These are phyloP conservation scores for Schizopygopsis pylzovi DNA, from an alignment of 2,797 vertebrate genomes.

Conservation along the genomic window DNA sequence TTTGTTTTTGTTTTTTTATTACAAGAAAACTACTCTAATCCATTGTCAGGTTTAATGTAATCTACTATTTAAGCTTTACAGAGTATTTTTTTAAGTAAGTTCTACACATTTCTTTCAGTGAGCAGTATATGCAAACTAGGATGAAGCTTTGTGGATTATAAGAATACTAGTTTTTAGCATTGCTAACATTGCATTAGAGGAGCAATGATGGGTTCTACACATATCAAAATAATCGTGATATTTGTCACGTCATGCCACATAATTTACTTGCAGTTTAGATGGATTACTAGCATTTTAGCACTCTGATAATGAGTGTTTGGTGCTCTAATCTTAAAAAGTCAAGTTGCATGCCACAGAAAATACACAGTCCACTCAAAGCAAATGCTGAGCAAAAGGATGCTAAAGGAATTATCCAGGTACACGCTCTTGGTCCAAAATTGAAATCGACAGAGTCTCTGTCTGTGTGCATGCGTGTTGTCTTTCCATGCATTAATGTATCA, in stretches of 20 bases:
- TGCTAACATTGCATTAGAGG: not conserved
- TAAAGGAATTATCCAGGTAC: conserved; percentile 4
- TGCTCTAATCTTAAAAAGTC: not conserved
- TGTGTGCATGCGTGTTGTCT: not conserved
- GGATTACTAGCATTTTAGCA: not conserved
- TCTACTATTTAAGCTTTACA: not conserved
- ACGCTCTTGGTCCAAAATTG: conserved; percentile 19
- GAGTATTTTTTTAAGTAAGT: not conserved
- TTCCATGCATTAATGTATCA: not conserved
- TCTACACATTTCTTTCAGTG: not conserved
- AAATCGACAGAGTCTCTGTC: conserved; percentile 28
- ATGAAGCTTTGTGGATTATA: not conserved
- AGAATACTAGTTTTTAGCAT: not conserved
- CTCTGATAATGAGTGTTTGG: not conserved
- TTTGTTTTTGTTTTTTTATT: too few species aligned
- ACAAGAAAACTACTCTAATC: not conserved
- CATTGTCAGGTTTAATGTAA: not conserved
- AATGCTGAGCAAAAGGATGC: conserved; percentile 11
- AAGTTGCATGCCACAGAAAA: not conserved
- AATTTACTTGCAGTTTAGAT: not conserved
- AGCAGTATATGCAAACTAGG: not conserved
- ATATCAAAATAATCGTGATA: not conserved
- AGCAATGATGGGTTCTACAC: not conserved
- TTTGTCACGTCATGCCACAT: not conserved
- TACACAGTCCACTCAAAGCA: conserved; percentile 8